Base-by-base conservation (phyloP, 2,113 vertebrate species). In the Sander lucioperca region DNA sequence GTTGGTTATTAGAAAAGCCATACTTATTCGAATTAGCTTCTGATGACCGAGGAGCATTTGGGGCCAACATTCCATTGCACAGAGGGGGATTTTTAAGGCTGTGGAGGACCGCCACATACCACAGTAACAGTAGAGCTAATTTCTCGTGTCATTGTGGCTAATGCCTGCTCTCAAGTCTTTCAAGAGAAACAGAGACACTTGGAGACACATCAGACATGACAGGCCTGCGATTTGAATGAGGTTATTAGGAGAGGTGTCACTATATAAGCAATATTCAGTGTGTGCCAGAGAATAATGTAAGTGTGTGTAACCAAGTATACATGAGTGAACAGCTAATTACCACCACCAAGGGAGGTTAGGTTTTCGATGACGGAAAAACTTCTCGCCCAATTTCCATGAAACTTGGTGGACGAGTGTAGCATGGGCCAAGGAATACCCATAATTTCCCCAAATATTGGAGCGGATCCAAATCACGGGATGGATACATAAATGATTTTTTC, bases 151-250 rank as follows among this genome's bases (percentile, higher is more conserved):
- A 56, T 1, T 79, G 79, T 62, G 51, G 73, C 33, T 39, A 67
- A 77, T 80, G 75, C 19, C 33, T 23, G 57, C 30, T 74, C 64
- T 80, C 73, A 73, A 64, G 70, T 33, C 43, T 82, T 43, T 73
- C 48, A 83, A 65, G 77, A 79, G 74, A 78, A 86, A 70, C 77
- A 71, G 56, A 58, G 36, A 78, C 68, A 65, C 53, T 74, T 36
- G 63, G 43, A 71, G 63, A 14, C 25, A 66, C 64, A 23, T 48
- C 30, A 57, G 39, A 30, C 6, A 1, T 15, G 66, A 39, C 66
- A 47, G 33, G 23, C 10, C 27, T n/a, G 25, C 18, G 13, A 69
- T 76, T 33, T 56, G 47, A 27, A 14, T 14, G 18, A 59, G 43
- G 33, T n/a, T 68, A 8, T 51, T 58, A 58, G 9, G 27, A 16